Percentiles rank a stretch among this genome's conserved stretches.
These are phyloP conservation scores for Scelioninae gen. 1 DNA, from an alignment of 2,888 invertebrate genomes.

Conservation along the genomic window DNA sequence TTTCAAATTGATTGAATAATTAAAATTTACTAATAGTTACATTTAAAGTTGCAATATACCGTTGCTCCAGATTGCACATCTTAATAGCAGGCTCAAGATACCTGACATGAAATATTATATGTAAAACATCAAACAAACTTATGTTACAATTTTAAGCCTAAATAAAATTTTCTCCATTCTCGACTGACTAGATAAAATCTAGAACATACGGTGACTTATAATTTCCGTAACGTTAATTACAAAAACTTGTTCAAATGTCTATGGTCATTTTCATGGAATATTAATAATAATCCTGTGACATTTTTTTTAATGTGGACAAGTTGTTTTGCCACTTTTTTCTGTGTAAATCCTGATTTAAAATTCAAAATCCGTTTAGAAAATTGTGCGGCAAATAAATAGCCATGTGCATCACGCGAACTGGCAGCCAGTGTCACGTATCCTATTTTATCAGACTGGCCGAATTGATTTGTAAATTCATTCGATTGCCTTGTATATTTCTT, in stretches of 20 bases:
- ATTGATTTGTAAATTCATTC: conserved; percentile 58
- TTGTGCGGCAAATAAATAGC: background rate
- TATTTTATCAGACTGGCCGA: background rate
- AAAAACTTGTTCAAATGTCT: background rate
- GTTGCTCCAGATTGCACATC: background rate
- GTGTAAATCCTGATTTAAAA: too few species aligned
- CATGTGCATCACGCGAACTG: too few species aligned
- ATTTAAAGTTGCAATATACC: background rate
- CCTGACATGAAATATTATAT: conserved; percentile 7
- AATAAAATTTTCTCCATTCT: background rate
- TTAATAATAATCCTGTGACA: too few species aligned
- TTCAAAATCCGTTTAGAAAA: background rate
- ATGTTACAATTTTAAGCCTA: conserved; percentile 2
- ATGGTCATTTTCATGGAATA: background rate
- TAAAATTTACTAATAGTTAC: too few species aligned
- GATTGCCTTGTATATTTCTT: conserved; percentile 31
- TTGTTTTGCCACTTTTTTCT: too few species aligned
- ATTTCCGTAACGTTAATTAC: conserved; percentile 3
- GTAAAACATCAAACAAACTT: background rate
- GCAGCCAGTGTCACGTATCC: too few species aligned
- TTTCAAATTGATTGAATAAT: too few species aligned
- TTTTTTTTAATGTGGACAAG: too few species aligned
- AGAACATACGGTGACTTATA: background rate
- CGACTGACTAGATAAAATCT: conserved; percentile 1
- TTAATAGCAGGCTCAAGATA: background rate